Evolutionary conservation across 1,140 invertebrate species (phyloP).

Genomic region (Pseudomyrmex sp.): DNA sequence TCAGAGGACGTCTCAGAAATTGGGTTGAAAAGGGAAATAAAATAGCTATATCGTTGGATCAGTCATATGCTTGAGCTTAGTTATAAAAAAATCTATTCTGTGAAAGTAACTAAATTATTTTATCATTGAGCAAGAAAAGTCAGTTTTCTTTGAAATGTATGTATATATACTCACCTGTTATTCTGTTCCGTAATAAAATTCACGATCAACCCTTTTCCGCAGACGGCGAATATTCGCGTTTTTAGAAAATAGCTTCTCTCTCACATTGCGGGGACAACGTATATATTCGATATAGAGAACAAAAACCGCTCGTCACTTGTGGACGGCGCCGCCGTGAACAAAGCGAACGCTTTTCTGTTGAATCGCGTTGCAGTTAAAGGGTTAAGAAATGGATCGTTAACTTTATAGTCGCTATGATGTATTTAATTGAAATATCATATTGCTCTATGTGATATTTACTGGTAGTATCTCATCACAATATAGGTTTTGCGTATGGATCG

Average conservation of each 20-base stretch:
- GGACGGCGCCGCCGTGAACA: too few relatives aligned
- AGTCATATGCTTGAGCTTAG: constrained; percentile 83
- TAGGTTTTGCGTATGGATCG: constrained; percentile 44
- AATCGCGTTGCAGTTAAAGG: too few relatives aligned
- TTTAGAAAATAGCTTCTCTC: too few relatives aligned
- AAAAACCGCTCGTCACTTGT: too few relatives aligned
- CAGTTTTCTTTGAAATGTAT: background rate
- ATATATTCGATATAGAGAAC: too few relatives aligned
- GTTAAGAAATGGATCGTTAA: background rate
- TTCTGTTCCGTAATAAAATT: constrained; percentile 51
- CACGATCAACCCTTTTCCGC: background rate
- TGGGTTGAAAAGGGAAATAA: constrained; percentile 93
- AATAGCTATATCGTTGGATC: constrained; percentile 85
- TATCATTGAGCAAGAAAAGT: constrained; percentile 33
- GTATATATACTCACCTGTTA: constrained; percentile 8
- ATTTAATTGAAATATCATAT: constrained; percentile 70
- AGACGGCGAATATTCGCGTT: too few relatives aligned
- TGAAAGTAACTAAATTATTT: constrained; percentile 66
- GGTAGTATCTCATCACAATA: constrained; percentile 65
- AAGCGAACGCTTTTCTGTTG: too few relatives aligned
- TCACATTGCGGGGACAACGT: too few relatives aligned
- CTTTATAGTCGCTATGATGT: constrained; percentile 26
- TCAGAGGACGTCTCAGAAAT: constrained; percentile 92
- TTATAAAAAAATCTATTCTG: background rate
- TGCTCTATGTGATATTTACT: constrained; percentile 74